Evolutionary conservation across 2,888 invertebrate genomes (phyloP).

Genomic region (Eretmocerus hayati): DNA sequence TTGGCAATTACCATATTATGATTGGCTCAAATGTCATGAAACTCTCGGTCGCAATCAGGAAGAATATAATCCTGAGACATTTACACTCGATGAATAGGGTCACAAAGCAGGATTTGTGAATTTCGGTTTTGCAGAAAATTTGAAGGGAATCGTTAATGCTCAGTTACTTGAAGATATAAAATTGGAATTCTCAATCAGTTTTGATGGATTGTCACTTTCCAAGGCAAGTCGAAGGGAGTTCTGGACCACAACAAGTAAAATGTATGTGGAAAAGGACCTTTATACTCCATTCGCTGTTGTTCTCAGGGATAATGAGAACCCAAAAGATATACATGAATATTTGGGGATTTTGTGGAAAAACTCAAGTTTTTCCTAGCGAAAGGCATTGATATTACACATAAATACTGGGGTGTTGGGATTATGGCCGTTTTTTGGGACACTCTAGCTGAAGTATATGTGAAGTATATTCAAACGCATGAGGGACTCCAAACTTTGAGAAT

Average conservation of each 20-base stretch:
- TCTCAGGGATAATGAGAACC: neutral
- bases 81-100: no score
- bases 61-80: no score
- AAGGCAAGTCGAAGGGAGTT: neutral
- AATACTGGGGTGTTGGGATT: neutral
- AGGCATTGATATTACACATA: neutral
- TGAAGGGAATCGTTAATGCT: neutral
- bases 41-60: no score
- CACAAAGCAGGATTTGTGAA: neutral
- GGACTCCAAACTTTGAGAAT: neutral
- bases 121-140: neutral
- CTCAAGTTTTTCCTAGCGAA: neutral
- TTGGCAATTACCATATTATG: no score
- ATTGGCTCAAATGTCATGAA: no score
- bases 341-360: constrained; percentile 1
- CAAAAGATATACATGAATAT: neutral
- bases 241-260: neutral
- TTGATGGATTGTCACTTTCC: neutral
- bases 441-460: neutral
- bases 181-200: neutral
- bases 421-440: constrained; percentile 1
- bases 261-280: neutral
- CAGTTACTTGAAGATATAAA: neutral
- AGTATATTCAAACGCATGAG: neutral
- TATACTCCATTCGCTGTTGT: neutral